A percentile compares a stretch with the other conserved stretches of the same genome.
Evolutionary conservation across 2,113 vertebrate species (phyloP).

Genomic region (Melanerpes aurifrons): DNA sequence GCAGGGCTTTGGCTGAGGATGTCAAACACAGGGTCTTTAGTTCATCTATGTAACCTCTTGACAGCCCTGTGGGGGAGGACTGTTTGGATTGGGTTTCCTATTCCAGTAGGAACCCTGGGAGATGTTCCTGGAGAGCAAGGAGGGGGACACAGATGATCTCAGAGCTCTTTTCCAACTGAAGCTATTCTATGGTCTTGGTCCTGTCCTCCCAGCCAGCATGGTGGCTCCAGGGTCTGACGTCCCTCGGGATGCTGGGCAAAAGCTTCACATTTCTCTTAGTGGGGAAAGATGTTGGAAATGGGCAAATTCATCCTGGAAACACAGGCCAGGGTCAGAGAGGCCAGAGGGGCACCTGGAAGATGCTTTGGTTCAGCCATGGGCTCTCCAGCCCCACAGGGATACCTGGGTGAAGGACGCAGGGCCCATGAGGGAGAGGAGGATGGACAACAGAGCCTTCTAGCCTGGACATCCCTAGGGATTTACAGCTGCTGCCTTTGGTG

Average conservation of each 20-base stretch:
- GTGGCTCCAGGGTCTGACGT: background rate
- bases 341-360: background rate
- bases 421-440: background rate
- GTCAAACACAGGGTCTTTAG: fast-evolving
- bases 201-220: fast-evolving
- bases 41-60: fast-evolving
- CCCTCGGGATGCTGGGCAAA: background rate
- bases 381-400: background rate
- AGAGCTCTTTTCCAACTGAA: too few relatives aligned
- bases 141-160: background rate
- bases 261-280: background rate
- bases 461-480: background rate
- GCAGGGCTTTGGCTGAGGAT: background rate
- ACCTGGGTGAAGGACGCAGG: background rate
- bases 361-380: fast-evolving
- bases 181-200: too few relatives aligned
- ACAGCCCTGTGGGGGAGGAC: background rate
- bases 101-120: background rate
- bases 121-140: background rate
- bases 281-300: background rate
- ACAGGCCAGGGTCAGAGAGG: background rate
- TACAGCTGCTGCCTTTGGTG: background rate
- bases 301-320: too few relatives aligned
- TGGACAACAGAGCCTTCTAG: fast-evolving
- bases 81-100: background rate